Evolutionary conservation across 2,888 invertebrate species (phyloP), one percentile per base, ranked within the genome.

Genomic region (Xestia c-nigrum): DNA sequence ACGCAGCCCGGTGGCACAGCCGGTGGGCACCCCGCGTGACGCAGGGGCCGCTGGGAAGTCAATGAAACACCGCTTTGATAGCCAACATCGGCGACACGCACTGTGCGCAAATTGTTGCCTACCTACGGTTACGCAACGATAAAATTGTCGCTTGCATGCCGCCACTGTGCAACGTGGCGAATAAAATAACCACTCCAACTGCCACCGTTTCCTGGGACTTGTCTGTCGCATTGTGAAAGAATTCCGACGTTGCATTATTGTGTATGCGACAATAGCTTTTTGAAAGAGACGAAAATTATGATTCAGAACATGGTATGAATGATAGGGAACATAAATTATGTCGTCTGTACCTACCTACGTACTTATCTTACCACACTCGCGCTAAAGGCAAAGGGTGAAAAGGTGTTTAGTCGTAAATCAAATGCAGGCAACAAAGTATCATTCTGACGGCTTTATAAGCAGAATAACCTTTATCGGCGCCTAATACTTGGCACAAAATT

Each of bases 91-190:
- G 95, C 95, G 96, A 95, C 93, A 96, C 96, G 96, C 94, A 93
- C 90, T 82, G 88, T 94, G 95, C 92, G 93, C 95, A 95, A 95
- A 95, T 95, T 95, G 93, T 90, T 89, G 90, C 89, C 87, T 89
- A 86, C 90, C 86, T 82, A 85, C 85, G 86, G 93, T 96, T 95
- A 95, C 94, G 94, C 94, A 95, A 96, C 93, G 89, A 91, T 90
- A 88, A 92, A 94, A 95, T 94, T 94, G 95, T 94, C 94, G 93
- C 91, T 92, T 90, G 89, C 91, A 90, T 90, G 90, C 91, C 91
- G 76, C 78, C 66, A 81, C 84, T 80, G 80, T 84, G 84, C 83
- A 89, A 89, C 89, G 87, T 90, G 87, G 89, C 88, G 88, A 89
- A 89, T 89, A 89, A 90, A 89, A 90, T 89, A 83, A 90, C 83